These are phyloP conservation scores for Drosophila lacertosa DNA, from an alignment of 1,140 invertebrate species.

Conservation along the genomic window DNA sequence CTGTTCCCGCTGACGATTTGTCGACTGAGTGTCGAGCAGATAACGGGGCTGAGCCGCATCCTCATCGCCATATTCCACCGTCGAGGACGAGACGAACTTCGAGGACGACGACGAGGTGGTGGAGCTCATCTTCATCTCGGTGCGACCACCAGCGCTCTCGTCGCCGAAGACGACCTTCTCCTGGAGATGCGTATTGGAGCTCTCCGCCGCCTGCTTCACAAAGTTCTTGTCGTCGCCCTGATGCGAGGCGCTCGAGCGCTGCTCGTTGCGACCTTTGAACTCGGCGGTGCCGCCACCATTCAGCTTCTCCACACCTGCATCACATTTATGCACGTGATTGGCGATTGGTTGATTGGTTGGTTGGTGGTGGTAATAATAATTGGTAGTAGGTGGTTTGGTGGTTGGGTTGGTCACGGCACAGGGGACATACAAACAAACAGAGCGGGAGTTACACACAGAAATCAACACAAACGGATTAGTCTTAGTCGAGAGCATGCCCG, in stretches of 20 bases:
- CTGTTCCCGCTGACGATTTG: slow-evolving; percentile 12
- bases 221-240: slow-evolving; percentile 87
- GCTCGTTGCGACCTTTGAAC: slow-evolving; percentile 86
- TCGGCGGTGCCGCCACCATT: slow-evolving; percentile 87
- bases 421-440: slow-evolving; percentile 64
- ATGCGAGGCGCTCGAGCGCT: slow-evolving; percentile 85
- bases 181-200: slow-evolving; percentile 86
- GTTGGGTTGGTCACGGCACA: slow-evolving; percentile 38
- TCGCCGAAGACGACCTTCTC: slow-evolving; percentile 86
- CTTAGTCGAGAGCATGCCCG: neutral
- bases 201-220: slow-evolving; percentile 85
- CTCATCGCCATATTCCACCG: slow-evolving; percentile 64
- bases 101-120: slow-evolving; percentile 69
- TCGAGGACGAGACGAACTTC: slow-evolving; percentile 73
- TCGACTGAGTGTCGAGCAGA: slow-evolving; percentile 48
- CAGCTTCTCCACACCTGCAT: slow-evolving; percentile 86
- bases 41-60: slow-evolving; percentile 42
- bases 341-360: neutral
- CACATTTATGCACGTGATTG: too few species aligned
- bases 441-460: slow-evolving; percentile 38
- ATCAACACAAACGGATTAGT: slow-evolving; percentile 18
- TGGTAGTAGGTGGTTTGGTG: slow-evolving; percentile 36
- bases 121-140: slow-evolving; percentile 78
- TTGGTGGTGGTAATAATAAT: slow-evolving; percentile 20
- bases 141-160: slow-evolving; percentile 84